Evolutionary conservation across 2,113 vertebrate species (phyloP).

Genomic region (Sus scrofa): T2T-Sscrofa CM000812.6:213274501-213275000

Average conservation of each 20-base stretch:
- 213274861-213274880: not conserved
- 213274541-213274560: slow-evolving; percentile 4
- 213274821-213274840: not conserved
- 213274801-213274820: not conserved
- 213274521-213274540: slow-evolving; percentile 18
- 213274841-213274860: not conserved
- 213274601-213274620: not conserved
- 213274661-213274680: slow-evolving; percentile 43
- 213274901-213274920: not conserved
- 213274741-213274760: not conserved
- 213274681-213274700: slow-evolving; percentile 6
- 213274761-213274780: not conserved
- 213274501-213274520: not conserved
- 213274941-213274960: not conserved
- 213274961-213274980: not conserved
- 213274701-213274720: not conserved
- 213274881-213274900: not conserved
- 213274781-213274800: not conserved
- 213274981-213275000: not conserved
- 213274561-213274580: not conserved
- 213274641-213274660: not conserved
- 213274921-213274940: not conserved
- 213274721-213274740: slow-evolving; percentile 35
- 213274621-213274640: not conserved
- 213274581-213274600: not conserved